Conservation (phyloP, 2,797 vertebrate genomes). For the Alca torda region DNA sequence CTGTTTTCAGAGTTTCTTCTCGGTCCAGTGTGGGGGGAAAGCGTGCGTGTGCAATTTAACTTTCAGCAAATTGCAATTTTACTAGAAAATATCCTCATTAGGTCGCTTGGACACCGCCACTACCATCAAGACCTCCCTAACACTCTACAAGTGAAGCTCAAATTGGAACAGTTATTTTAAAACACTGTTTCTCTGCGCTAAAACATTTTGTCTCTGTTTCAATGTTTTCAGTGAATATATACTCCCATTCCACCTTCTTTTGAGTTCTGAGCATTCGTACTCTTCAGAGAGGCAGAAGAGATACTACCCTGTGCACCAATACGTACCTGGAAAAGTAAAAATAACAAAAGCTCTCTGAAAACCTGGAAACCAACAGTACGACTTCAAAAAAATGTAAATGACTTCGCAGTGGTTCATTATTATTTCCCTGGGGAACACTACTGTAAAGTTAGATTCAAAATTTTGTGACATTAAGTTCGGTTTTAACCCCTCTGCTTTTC, state of each 20-base stretch:
- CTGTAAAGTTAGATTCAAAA: not conserved
- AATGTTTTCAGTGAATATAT: not conserved
- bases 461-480: fast-evolving
- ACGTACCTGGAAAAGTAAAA: not conserved
- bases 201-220: not conserved
- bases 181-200: not conserved
- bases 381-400: not conserved
- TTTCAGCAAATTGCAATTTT: not conserved
- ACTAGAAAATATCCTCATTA: not conserved
- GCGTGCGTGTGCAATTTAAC: not conserved
- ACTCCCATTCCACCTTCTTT: not conserved
- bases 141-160: not conserved
- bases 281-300: not conserved
- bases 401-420: not conserved
- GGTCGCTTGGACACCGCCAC: not conserved
- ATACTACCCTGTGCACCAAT: not conserved
- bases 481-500: not conserved
- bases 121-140: not conserved
- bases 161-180: not conserved
- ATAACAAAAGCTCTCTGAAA: not conserved
- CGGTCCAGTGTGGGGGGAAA: not conserved
- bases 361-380: not conserved
- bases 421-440: not conserved
- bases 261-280: not conserved
- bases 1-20: not conserved